A percentile compares a stretch with the other conserved stretches of the same genome.
Evolutionary conservation across 2,888 invertebrate species (phyloP).

Genomic region (Eremobia ochroleuca): DNA sequence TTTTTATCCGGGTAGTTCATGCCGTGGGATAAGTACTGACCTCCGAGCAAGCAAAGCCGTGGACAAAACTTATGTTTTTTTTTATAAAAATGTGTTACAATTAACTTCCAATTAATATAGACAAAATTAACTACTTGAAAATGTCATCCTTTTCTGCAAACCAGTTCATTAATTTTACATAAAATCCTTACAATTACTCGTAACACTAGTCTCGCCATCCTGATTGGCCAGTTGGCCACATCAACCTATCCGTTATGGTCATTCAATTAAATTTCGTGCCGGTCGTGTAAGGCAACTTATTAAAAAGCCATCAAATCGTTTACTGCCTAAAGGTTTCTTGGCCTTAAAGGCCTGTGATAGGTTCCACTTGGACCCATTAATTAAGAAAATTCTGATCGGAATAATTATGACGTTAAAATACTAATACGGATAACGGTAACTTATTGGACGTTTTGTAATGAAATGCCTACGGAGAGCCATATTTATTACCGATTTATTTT

Average conservation of each 20-base stretch:
- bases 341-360: conserved; percentile 40
- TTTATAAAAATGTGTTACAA: not conserved
- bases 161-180: conserved; percentile 28
- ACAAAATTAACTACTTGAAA: not conserved
- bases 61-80: not conserved
- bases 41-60: not conserved
- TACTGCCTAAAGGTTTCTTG: conserved; percentile 74
- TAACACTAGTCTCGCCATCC: conserved; percentile 60
- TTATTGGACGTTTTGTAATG: conserved; percentile 58
- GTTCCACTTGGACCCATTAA: conserved; percentile 70
- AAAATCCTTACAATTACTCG: conserved; percentile 62
- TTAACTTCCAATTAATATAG: not conserved
- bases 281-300: conserved; percentile 74
- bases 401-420: conserved; percentile 55
- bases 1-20: not conserved
- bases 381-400: conserved; percentile 64
- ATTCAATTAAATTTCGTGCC: conserved; percentile 76
- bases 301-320: conserved; percentile 79
- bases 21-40: not conserved
- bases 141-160: not conserved
- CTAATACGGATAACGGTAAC: conserved; percentile 53
- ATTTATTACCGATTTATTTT: conserved; percentile 41
- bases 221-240: conserved; percentile 59
- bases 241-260: conserved; percentile 64
- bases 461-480: conserved; percentile 36